A percentile compares a stretch with the other conserved stretches of the same genome.
phyloP scores from a whole-genome alignment of 2,113 vertebrate species.

The Phocoena sinus region DNA sequence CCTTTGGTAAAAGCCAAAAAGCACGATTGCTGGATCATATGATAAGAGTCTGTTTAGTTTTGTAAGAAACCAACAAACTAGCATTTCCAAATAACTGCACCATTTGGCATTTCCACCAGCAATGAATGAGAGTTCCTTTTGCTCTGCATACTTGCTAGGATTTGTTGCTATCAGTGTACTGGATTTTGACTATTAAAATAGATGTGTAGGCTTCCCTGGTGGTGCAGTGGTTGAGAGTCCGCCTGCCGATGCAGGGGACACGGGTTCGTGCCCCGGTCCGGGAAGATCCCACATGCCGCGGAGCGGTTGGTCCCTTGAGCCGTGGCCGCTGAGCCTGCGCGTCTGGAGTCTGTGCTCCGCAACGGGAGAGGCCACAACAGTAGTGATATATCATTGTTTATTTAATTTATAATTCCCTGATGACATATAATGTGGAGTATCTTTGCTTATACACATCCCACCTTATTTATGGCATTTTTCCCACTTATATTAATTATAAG shows the following conservation, averaged over 20 bases:
- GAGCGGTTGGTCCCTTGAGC: accelerated
- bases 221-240: too few species aligned
- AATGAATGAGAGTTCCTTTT: background rate
- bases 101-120: background rate
- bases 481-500: background rate
- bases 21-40: background rate
- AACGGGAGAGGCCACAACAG: too few species aligned
- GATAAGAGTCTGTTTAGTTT: background rate
- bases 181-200: background rate
- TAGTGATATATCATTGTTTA: background rate
- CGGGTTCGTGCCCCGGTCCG: too few species aligned
- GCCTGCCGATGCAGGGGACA: too few species aligned
- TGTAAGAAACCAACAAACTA: background rate
- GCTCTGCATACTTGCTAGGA: background rate
- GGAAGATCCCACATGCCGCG: too few species aligned
- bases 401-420: background rate
- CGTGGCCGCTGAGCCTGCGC: too few species aligned
- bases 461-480: background rate
- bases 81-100: background rate
- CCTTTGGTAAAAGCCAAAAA: background rate
- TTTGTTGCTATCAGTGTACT: background rate
- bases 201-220: too few species aligned
- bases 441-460: background rate
- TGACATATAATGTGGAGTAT: background rate
- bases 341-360: too few species aligned